Percentiles rank a stretch among this genome's conserved stretches.
phyloP scores from a whole-genome alignment of 2,797 vertebrate species.

The Thripadectes ignobilis region DNA sequence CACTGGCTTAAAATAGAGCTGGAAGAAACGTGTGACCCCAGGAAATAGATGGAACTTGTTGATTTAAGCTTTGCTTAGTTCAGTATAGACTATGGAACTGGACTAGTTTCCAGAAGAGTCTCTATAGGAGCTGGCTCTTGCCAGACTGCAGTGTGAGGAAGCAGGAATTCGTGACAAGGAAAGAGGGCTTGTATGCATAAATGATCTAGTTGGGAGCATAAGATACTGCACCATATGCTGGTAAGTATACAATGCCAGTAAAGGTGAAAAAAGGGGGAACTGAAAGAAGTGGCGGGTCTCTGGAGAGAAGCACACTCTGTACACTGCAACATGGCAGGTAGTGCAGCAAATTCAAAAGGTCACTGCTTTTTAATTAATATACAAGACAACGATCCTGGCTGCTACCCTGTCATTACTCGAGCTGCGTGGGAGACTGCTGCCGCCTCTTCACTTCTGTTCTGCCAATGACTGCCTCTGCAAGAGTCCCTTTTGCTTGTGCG shows the following conservation, averaged over 20 bases:
- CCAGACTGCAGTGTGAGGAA: neutral
- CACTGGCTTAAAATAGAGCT: neutral
- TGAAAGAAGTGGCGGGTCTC: rapidly evolving
- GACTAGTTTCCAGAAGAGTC: neutral
- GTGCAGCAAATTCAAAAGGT: neutral
- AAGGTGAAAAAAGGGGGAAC: neutral
- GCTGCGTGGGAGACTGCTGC: neutral
- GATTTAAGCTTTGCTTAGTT: neutral
- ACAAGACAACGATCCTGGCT: neutral
- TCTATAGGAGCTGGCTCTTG: neutral
- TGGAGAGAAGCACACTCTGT: neutral
- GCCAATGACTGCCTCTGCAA: neutral
- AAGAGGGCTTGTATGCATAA: neutral
- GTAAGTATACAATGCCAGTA: neutral
- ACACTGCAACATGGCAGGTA: neutral
- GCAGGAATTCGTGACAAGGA: neutral
- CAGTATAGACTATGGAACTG: neutral
- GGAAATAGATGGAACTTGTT: neutral
- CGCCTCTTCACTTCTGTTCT: neutral
- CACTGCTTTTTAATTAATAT: neutral
- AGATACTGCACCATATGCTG: neutral
- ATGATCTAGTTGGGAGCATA: neutral
- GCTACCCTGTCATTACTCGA: neutral
- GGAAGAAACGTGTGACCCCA: neutral
- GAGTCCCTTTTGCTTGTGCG: neutral